Evolutionary conservation across 2,797 vertebrate species (phyloP).

Genomic region (Falco peregrinus): DNA sequence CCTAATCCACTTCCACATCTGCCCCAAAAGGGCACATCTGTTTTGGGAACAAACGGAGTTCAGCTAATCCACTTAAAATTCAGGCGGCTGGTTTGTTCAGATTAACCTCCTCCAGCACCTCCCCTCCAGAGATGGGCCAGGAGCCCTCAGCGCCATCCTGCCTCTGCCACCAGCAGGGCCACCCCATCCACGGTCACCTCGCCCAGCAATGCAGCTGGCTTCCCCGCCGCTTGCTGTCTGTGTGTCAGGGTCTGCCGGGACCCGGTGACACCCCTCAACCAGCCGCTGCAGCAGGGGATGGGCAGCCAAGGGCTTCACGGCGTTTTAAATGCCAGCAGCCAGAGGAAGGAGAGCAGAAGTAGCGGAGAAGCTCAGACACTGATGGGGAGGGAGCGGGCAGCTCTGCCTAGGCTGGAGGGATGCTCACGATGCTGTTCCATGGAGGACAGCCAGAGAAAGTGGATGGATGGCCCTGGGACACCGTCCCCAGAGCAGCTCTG

Average conservation of each 20-base stretch:
- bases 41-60: neutral
- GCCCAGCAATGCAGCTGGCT: neutral
- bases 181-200: fast-evolving
- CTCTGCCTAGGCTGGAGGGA: neutral
- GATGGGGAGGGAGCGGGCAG: fast-evolving
- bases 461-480: neutral
- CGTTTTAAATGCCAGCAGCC: neutral
- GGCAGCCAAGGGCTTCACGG: neutral
- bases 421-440: fast-evolving
- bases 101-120: neutral
- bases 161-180: neutral
- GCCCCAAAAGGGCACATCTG: neutral
- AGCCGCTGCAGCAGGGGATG: fast-evolving
- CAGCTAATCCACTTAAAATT: constrained; percentile 45
- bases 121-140: neutral
- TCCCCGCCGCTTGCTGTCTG: neutral
- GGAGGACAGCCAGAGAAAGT: neutral
- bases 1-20: constrained; percentile 25
- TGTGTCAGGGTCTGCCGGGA: fast-evolving
- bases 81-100: neutral
- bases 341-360: neutral
- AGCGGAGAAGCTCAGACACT: fast-evolving
- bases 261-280: fast-evolving
- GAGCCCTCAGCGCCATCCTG: neutral
- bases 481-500: neutral